Percentiles rank a stretch among this genome's conserved stretches.
Evolutionary conservation across 1,140 invertebrate genomes (phyloP).

Genomic region (Drosophila funebris): DNA sequence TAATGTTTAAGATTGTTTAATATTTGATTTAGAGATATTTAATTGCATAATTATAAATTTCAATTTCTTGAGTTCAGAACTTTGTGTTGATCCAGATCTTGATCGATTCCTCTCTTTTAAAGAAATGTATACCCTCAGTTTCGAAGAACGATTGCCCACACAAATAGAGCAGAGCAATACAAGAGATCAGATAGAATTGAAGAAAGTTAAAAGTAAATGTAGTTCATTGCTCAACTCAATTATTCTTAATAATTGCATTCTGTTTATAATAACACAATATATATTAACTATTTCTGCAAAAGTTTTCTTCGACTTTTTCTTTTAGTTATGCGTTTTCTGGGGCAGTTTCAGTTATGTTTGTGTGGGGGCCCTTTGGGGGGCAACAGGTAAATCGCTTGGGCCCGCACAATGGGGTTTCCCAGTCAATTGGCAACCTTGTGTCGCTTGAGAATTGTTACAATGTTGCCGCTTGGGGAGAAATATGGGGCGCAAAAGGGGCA

Average conservation of each 20-base stretch:
- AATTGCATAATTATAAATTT: no score
- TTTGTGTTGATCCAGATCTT: no score
- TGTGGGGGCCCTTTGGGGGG: not conserved
- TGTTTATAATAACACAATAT: not conserved
- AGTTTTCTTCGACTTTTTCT: constrained; percentile 1
- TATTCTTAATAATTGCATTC: not conserved
- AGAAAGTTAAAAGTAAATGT: not conserved
- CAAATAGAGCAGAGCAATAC: not conserved
- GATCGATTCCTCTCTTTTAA: no score
- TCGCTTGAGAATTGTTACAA: constrained; percentile 66
- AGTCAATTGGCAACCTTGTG: constrained; percentile 75
- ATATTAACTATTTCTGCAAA: not conserved
- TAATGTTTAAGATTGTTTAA: no score
- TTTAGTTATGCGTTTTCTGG: not conserved
- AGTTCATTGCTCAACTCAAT: not conserved
- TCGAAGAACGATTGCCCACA: not conserved
- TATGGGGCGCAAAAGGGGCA: not conserved
- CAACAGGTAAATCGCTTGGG: constrained; percentile 19
- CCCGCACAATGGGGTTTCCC: constrained; percentile 53
- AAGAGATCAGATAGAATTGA: no score
- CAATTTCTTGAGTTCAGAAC: no score
- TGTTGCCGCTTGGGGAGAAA: constrained; percentile 23
- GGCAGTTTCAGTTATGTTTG: constrained; percentile 1
- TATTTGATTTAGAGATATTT: no score
- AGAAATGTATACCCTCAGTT: not conserved